Base-by-base conservation (phyloP, 2,888 invertebrate genomes). In the Elmis aenea region DNA sequence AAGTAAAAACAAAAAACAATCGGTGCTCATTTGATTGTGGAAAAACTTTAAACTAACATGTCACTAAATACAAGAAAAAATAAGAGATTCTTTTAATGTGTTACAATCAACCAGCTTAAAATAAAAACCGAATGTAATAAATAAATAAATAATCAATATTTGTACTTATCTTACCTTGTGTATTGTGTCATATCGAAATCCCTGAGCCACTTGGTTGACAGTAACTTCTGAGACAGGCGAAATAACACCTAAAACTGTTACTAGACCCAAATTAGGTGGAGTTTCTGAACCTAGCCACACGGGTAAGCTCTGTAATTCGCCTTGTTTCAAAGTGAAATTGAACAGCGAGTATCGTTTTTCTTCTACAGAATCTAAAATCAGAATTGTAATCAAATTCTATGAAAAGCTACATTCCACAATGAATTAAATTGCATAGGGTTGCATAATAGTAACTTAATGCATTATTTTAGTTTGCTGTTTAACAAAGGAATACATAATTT, bases 271-370 rank as follows among this genome's bases (percentile, higher is more conserved):
- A 52, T 66, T 65, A 0, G 68, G 67, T 2, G 67, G 66, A 29
- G 47, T 45, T 36, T 62, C 62, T 8, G 52, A 39, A 8, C 45
- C 32, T 11, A 60, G 58, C 55, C 60, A 60, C 9, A 56, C 48
- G n/a, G 55, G 54, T 13, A 57, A 46, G 2, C 52, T 57, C 24
- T 53, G 49, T 13, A 68, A 40, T 21, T 51, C 52, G 5, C 53
- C 53, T 2, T 50, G 48, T 33, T 58, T 50, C 41, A 65, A 32
- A 18, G 57, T 53, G 59, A 79, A 77, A 20, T 69, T 65, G 12
- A 78, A 68, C 48, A 74, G 66, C 29, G 72, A 73, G 64, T 76
- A 80, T 46, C 71, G 71, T 36, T 72, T 72, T 50, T 79, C 77
- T 57, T 76, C 73, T 49, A 73, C 74, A 20, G 74, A 74, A 54